These are phyloP conservation scores for Xylocampa areola DNA, from an alignment of 2,888 invertebrate genomes.

Conservation along the genomic window DNA sequence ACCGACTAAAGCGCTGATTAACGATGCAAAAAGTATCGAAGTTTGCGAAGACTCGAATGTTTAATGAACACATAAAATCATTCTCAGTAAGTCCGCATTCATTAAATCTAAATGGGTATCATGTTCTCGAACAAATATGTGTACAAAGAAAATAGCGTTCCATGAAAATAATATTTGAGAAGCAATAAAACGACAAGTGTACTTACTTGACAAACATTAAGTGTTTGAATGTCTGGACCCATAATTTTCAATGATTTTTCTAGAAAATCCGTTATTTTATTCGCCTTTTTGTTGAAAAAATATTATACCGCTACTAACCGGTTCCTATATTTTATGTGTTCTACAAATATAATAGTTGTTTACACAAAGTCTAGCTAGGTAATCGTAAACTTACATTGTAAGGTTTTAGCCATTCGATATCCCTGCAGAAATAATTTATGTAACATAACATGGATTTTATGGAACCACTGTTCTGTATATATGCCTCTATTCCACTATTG, in stretches of 20 bases:
- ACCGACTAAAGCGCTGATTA: too few species aligned
- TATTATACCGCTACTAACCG: slow-evolving; percentile 19
- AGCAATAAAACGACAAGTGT: slow-evolving; percentile 23
- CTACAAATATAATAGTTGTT: too few species aligned
- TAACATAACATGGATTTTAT: too few species aligned
- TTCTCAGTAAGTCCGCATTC: slow-evolving; percentile 8
- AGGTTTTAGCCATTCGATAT: too few species aligned
- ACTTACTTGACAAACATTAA: slow-evolving; percentile 6
- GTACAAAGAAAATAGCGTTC: slow-evolving; percentile 14
- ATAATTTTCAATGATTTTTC: slow-evolving; percentile 16
- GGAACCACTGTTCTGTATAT: too few species aligned
- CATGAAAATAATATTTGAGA: slow-evolving; percentile 43
- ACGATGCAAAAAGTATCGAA: too few species aligned
- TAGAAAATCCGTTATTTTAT: slow-evolving; percentile 10
- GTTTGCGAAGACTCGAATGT: too few species aligned
- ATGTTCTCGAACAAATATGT: slow-evolving; percentile 21
- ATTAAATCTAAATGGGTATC: slow-evolving; percentile 2
- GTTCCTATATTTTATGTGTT: slow-evolving; percentile 12
- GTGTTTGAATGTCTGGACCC: slow-evolving; percentile 28
- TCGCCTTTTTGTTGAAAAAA: not conserved
- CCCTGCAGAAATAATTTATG: too few species aligned
- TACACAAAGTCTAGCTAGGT: too few species aligned
- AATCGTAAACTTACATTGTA: too few species aligned
- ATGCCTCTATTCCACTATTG: too few species aligned
- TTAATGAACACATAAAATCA: slow-evolving; percentile 3